phyloP scores from a whole-genome alignment of 2,113 vertebrate species.

The Chlorodrepanis virens region DNA sequence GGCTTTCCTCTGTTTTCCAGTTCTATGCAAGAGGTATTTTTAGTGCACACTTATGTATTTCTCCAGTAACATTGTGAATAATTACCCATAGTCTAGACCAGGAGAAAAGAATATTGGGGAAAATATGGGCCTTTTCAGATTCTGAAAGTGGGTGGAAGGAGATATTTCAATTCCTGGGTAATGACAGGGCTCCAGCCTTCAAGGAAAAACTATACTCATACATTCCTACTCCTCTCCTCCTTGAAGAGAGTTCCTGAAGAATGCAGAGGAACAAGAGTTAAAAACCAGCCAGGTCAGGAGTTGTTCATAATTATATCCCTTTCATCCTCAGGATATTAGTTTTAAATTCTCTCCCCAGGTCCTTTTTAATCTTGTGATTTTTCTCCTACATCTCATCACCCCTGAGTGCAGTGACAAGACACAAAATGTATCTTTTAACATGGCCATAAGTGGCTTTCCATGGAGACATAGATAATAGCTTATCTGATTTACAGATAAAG shows the following conservation, averaged over 20 bases:
- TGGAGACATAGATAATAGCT: neutral
- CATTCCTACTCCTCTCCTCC: neutral
- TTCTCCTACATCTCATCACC: conserved; percentile 9
- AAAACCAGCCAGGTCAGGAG: neutral
- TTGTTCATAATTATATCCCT: neutral
- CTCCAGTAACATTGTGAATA: neutral
- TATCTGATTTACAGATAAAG: conserved; percentile 49
- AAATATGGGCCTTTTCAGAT: neutral
- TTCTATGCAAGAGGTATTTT: neutral
- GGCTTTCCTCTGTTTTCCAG: neutral
- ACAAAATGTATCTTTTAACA: conserved; percentile 36
- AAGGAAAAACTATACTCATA: neutral
- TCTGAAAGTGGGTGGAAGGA: neutral
- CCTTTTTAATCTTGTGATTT: neutral
- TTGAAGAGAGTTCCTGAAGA: neutral
- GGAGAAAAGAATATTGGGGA: neutral
- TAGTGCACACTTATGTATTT: neutral
- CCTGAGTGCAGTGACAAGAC: conserved; percentile 7
- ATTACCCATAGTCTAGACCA: neutral
- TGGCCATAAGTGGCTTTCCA: neutral
- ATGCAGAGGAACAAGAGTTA: neutral
- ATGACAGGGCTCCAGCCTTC: neutral
- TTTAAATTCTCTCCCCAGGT: conserved; percentile 9
- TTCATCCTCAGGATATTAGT: neutral
- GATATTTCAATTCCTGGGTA: neutral